phyloP scores from a whole-genome alignment of 2,888 invertebrate genomes.

The Sympetrum striolatum region DNA sequence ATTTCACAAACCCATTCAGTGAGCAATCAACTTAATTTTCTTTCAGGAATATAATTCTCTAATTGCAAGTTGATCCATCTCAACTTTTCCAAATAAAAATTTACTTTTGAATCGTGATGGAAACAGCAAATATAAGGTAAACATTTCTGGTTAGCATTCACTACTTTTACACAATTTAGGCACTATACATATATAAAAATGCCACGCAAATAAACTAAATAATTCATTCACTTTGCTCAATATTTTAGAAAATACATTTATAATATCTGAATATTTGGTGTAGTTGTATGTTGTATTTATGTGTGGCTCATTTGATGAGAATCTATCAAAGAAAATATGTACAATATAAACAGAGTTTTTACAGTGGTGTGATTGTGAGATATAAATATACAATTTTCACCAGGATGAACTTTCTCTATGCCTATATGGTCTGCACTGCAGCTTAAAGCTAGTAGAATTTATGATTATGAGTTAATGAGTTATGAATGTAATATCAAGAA shows the following conservation, averaged over 20 bases:
- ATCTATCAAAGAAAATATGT: not conserved
- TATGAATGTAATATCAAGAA: not conserved
- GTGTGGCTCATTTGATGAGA: not conserved
- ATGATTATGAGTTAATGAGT: not conserved
- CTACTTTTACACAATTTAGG: not conserved
- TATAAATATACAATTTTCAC: slow-evolving; percentile 20
- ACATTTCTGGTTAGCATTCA: not conserved
- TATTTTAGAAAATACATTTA: slow-evolving; percentile 5
- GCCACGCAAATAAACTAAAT: not conserved
- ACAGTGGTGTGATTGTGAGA: not conserved
- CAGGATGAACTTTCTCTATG: not conserved
- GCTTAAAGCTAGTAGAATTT: slow-evolving; percentile 29
- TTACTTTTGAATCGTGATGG: not conserved
- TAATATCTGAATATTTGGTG: slow-evolving; percentile 29
- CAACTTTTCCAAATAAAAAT: not conserved
- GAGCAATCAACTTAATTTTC: not conserved
- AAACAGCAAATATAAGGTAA: not conserved
- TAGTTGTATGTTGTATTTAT: not conserved
- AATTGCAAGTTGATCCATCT: not conserved
- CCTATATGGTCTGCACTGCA: not conserved
- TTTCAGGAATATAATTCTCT: not conserved
- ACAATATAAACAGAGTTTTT: slow-evolving; percentile 34
- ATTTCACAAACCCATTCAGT: not conserved
- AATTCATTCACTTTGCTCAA: not conserved
- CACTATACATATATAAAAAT: not conserved